These are phyloP conservation scores for Boleophthalmus pectinirostris DNA, from an alignment of 2,113 vertebrate genomes.

Conservation along the genomic window DNA sequence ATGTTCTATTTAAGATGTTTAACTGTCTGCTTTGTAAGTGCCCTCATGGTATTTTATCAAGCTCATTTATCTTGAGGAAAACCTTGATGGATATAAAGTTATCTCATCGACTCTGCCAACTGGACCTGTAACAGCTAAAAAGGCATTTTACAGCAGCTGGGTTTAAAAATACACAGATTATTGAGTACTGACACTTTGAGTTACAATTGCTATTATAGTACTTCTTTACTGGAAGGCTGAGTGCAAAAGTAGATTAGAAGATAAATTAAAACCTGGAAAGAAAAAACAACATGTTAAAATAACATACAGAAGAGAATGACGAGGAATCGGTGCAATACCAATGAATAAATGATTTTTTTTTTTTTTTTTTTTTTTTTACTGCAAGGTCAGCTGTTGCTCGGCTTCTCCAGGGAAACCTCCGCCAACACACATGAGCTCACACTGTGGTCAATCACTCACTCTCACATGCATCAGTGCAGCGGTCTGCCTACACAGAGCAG, in stretches of 20 bases:
- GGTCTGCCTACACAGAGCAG: constrained; percentile 29
- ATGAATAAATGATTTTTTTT: constrained; percentile 64
- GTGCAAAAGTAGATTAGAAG: constrained; percentile 30
- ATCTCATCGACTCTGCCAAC: constrained; percentile 66
- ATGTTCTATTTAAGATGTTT: constrained; percentile 55
- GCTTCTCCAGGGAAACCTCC: constrained; percentile 59
- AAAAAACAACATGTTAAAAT: constrained; percentile 37
- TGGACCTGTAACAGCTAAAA: constrained; percentile 58
- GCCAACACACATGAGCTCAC: constrained; percentile 54
- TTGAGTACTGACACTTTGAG: constrained; percentile 19
- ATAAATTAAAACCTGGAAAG: constrained; percentile 57
- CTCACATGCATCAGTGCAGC: constrained; percentile 45
- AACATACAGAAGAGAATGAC: constrained; percentile 36
- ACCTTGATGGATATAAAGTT: constrained; percentile 51
- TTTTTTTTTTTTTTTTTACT: constrained; percentile 35
- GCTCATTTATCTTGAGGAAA: constrained; percentile 63
- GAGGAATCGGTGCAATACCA: constrained; percentile 55
- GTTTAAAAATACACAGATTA: constrained; percentile 53
- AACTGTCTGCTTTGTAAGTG: constrained; percentile 54
- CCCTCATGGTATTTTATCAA: constrained; percentile 61
- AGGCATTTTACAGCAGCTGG: constrained; percentile 56
- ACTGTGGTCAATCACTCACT: constrained; percentile 48
- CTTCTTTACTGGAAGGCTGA: constrained; percentile 14
- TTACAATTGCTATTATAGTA: constrained; percentile 11
- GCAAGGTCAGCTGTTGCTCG: constrained; percentile 60